Base-by-base conservation (phyloP, 2,888 invertebrate genomes). In the Hesperia comma region DNA sequence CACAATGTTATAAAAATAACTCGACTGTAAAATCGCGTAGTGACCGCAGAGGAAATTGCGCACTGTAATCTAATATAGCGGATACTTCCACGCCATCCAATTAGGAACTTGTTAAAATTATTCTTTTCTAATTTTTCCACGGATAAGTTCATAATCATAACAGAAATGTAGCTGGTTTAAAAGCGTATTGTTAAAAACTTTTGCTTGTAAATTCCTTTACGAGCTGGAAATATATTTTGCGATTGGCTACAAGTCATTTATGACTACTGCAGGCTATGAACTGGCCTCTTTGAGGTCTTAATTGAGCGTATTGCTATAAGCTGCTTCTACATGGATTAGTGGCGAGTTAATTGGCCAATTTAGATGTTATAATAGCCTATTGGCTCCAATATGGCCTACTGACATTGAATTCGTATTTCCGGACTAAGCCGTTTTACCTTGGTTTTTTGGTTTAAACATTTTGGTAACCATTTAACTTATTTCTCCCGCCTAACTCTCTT, bases 21-120 rank as follows among this genome's bases (percentile, higher is more conserved):
- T 61, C 40, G 37, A 56, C 56, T 33, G 62, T 57, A 61, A 40
- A 63, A 49, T 63, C 46, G 54, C 61, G 68, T 46, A 60, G 53
- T 61, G 64, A 68, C 64, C 61, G 64, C 61, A 46, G 41, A 70
- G 63, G 57, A 70, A 81, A 86, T 83, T 84, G 79, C 77, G 77
- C 72, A 75, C 73, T 73, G 73, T 73, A 78, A 80, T 79, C 78
- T 80, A 83, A 84, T 81, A 80, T 77, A 79, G 74, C 75, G 76
- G 75, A 77, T 77, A 79, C 79, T 77, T 80, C 78, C 72, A 70
- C 72, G 74, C 75, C 75, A 77, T 80, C 80, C 81, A 81, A 84
- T 82, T 82, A 82, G 73, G 79, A 74, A 74, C 75, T 76, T 80
- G 80, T 83, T 76, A 78, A 77, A 79, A 75, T 81, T 77, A 77